Conservation (phyloP, 1,140 invertebrate genomes). For the Aphidius gifuensis region DNA sequence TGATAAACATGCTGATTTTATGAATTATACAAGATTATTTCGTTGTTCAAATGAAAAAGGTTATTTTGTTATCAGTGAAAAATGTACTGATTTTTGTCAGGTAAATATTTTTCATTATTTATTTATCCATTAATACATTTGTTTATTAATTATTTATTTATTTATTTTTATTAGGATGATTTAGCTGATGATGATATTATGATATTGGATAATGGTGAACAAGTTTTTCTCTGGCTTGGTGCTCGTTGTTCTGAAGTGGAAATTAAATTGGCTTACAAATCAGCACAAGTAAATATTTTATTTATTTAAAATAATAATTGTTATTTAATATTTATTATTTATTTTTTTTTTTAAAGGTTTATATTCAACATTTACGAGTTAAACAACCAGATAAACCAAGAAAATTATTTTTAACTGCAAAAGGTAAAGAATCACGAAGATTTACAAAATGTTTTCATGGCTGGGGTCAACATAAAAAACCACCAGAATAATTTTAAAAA, state of each 20-base stretch:
- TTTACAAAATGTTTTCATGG: conserved; percentile 99
- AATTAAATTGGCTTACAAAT: conserved; percentile 97
- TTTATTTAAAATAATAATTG: not conserved
- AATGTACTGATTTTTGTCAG: conserved; percentile 99
- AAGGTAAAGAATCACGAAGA: conserved; percentile 91
- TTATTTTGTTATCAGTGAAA: conserved; percentile 98
- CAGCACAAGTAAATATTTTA: conserved; percentile 76
- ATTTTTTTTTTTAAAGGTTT: conserved; percentile 67
- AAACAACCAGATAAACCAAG: conserved; percentile 90
- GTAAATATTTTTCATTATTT: conserved; percentile 48
- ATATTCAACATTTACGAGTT: conserved; percentile 94
- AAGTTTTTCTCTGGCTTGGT: conserved; percentile 98
- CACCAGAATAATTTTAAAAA: conserved; percentile 60
- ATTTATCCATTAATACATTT: conserved; percentile 15
- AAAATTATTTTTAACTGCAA: conserved; percentile 94
- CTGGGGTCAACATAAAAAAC: conserved; percentile 79
- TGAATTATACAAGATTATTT: conserved; percentile 93
- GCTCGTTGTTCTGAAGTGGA: conserved; percentile 96
- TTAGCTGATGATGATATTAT: conserved; percentile 99
- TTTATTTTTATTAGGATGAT: conserved; percentile 74
- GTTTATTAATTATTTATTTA: conserved; percentile 20
- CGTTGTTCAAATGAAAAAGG: conserved; percentile 99
- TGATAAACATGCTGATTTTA: conserved; percentile 87
- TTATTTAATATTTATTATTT: not conserved
- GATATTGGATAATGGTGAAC: conserved; percentile 97